These are phyloP conservation scores for Pseudomyrmex dendroicus DNA, from an alignment of 1,140 invertebrate species.

Conservation along the genomic window DNA sequence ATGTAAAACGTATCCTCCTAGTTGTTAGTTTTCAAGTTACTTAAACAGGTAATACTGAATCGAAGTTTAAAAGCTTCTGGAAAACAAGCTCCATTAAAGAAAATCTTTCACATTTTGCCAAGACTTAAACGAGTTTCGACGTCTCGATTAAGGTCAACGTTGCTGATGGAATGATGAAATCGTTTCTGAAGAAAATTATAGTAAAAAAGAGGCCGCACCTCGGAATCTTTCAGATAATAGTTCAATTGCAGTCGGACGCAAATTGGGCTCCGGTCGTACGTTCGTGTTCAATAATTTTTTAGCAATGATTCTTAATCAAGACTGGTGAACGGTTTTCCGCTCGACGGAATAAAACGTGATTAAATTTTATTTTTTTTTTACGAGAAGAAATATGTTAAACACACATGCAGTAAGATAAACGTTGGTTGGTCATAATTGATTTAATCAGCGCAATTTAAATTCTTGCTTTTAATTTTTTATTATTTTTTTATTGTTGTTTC, in stretches of 20 bases:
- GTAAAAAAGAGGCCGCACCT: constrained; percentile 27
- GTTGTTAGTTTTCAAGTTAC: background rate
- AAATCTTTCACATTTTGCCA: constrained; percentile 54
- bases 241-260: constrained; percentile 23
- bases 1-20: constrained; percentile 8
- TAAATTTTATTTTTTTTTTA: background rate
- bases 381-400: background rate
- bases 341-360: background rate
- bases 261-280: constrained; percentile 31
- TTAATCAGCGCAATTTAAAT: background rate
- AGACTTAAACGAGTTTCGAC: constrained; percentile 68
- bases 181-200: constrained; percentile 58
- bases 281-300: constrained; percentile 34
- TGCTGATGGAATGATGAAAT: constrained; percentile 49
- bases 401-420: background rate
- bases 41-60: constrained; percentile 1
- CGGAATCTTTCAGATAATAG: constrained; percentile 51
- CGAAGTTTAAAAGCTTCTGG: constrained; percentile 26
- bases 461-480: background rate
- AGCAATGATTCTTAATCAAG: constrained; percentile 26
- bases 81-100: constrained; percentile 32
- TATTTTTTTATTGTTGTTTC: background rate
- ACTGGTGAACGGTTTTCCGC: background rate
- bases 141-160: constrained; percentile 69
- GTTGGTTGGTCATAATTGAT: too few relatives aligned